Percentiles rank a stretch among this genome's conserved stretches.
phyloP scores from a whole-genome alignment of 2,113 vertebrate species.

The Progne subis region DNA sequence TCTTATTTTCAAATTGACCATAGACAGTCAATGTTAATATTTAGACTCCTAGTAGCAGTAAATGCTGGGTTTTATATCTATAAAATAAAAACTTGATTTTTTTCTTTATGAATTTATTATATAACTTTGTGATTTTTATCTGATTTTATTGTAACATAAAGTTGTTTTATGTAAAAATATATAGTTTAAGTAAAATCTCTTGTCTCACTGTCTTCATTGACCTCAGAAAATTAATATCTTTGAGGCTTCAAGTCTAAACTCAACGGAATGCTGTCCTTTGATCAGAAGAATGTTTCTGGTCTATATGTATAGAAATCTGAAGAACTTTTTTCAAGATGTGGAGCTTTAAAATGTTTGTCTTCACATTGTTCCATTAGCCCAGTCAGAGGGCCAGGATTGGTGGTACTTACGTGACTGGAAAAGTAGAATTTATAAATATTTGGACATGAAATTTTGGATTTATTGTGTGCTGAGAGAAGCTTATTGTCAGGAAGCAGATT shows the following conservation, averaged over 20 bases:
- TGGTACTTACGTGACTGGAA: background rate
- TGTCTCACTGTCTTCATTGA: slow-evolving; percentile 44
- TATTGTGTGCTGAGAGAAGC: background rate
- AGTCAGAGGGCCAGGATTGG: background rate
- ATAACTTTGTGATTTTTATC: slow-evolving; percentile 83
- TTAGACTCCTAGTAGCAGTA: slow-evolving; percentile 60
- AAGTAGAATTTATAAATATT: background rate
- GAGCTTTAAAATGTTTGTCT: background rate
- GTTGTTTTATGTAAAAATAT: slow-evolving; percentile 87
- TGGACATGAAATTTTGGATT: background rate
- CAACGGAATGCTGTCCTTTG: background rate
- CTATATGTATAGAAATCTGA: background rate
- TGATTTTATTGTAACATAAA: slow-evolving; percentile 86
- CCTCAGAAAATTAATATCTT: background rate
- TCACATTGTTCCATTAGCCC: background rate
- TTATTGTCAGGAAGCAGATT: background rate
- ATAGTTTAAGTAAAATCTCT: slow-evolving; percentile 82
- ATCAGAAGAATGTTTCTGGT: background rate
- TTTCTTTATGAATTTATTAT: slow-evolving; percentile 74
- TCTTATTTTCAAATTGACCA: background rate
- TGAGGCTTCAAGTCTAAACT: background rate
- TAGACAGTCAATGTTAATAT: slow-evolving; percentile 32
- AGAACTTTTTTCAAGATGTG: background rate
- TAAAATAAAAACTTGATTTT: slow-evolving; percentile 64
- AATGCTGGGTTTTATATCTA: slow-evolving; percentile 62